phyloP scores from a whole-genome alignment of 2,888 invertebrate genomes.

The Meteorus colon region DNA sequence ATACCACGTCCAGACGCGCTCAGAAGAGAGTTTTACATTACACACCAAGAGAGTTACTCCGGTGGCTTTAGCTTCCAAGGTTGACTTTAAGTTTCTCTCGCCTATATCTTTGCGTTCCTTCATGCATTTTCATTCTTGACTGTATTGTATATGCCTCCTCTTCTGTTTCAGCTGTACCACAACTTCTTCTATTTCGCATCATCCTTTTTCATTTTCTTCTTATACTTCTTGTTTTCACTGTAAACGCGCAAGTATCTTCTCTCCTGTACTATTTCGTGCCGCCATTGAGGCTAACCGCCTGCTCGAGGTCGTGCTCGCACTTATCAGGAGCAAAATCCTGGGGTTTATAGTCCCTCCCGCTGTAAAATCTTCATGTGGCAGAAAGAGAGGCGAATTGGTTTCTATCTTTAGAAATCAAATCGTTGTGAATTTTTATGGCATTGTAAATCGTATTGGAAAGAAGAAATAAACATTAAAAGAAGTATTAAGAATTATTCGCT shows the following conservation, averaged over 20 bases:
- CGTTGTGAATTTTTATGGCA: conserved; percentile 18
- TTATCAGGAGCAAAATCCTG: conserved; percentile 44
- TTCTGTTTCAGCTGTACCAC: conserved; percentile 2
- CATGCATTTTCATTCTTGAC: conserved; percentile 10
- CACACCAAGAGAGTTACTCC: conserved; percentile 31
- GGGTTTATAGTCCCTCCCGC: conserved; percentile 38
- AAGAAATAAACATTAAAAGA: not conserved
- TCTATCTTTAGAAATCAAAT: conserved; percentile 30
- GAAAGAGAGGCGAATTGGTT: conserved; percentile 5
- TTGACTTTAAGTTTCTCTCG: conserved; percentile 35
- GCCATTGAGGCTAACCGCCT: conserved; percentile 46
- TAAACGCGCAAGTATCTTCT: conserved; percentile 35
- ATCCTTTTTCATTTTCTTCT: conserved; percentile 32
- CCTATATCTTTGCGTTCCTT: conserved; percentile 33
- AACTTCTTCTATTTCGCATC: not conserved
- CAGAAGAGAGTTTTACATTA: conserved; percentile 42
- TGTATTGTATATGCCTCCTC: not conserved
- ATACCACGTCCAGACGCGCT: conserved; percentile 11
- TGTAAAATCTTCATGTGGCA: conserved; percentile 30
- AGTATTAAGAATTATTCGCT: not conserved
- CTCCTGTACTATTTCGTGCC: conserved; percentile 31
- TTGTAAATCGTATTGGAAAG: not conserved
- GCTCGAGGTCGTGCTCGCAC: conserved; percentile 51
- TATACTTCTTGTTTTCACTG: conserved; percentile 19
- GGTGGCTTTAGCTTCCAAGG: conserved; percentile 43